Evolutionary conservation across 30 jellyfish, hydroid and myxozoan species (phyloP).

Genomic region (Aurelia sp.): DNA sequence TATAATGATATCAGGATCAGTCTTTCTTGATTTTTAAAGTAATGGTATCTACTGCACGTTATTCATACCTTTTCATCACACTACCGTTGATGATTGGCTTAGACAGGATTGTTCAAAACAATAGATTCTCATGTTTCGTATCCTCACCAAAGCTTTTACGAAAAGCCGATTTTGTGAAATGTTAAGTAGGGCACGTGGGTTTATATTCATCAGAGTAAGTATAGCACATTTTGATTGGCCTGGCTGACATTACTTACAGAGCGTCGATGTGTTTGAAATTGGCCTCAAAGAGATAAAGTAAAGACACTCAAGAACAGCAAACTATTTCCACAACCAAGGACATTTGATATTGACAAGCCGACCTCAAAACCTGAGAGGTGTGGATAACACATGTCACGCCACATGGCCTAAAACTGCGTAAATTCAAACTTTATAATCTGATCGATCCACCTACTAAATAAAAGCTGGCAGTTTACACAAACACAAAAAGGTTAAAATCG

Average conservation of each 20-base stretch:
- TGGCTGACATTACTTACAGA: background rate
- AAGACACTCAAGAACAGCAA: too few species aligned
- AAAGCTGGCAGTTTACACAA: background rate
- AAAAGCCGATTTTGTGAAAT: background rate
- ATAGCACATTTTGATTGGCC: background rate
- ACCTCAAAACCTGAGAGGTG: slow-evolving; percentile 12
- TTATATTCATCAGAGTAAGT: background rate
- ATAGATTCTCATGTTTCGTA: too few species aligned
- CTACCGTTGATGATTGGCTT: too few species aligned
- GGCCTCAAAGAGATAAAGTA: too few species aligned
- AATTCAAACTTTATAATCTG: background rate
- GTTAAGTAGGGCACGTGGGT: background rate
- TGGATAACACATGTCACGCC: slow-evolving; percentile 31
- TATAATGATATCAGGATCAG: too few species aligned
- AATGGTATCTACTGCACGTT: too few species aligned
- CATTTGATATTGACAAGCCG: background rate
- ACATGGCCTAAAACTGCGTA: slow-evolving; percentile 13
- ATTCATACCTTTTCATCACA: too few species aligned
- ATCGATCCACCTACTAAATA: background rate
- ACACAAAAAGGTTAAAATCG: too few species aligned
- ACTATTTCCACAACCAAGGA: background rate
- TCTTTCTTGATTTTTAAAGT: too few species aligned
- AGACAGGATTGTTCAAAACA: too few species aligned
- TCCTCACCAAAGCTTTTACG: background rate
- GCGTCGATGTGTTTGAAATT: background rate